Conservation (phyloP, 2,797 vertebrate genomes). For the Crypturellus tataupa region DNA sequence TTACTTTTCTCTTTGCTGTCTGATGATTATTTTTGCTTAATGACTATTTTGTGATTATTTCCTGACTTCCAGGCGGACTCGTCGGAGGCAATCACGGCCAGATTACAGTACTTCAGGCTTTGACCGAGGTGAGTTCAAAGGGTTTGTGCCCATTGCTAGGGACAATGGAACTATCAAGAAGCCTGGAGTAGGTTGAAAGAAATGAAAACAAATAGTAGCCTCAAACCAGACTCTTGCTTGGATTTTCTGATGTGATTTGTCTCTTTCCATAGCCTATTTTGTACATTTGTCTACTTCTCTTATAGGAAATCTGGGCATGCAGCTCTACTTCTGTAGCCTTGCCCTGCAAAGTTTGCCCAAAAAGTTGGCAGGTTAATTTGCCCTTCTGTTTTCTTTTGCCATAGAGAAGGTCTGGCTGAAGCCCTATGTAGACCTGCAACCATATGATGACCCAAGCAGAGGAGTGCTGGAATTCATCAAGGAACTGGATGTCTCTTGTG, state of each 20-base stretch:
- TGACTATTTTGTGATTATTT: background rate
- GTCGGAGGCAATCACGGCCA: constrained; percentile 27
- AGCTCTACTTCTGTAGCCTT: background rate
- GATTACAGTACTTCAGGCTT: constrained; percentile 62
- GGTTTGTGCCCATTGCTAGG: background rate
- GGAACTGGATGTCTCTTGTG: constrained; percentile 76
- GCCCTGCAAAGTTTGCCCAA: background rate
- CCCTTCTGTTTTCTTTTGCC: background rate
- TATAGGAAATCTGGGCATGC: background rate
- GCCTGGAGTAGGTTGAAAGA: background rate
- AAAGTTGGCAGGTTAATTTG: background rate
- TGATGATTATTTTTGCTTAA: background rate
- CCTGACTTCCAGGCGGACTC: constrained; percentile 28
- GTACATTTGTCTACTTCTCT: background rate
- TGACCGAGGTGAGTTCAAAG: constrained; percentile 64
- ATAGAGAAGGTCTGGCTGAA: constrained; percentile 84
- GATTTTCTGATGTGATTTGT: background rate
- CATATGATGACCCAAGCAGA: constrained; percentile 83
- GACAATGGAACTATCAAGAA: background rate
- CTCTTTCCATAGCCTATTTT: background rate
- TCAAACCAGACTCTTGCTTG: background rate
- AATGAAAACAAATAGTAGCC: background rate
- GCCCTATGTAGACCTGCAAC: constrained; percentile 83
- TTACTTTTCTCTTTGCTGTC: background rate
- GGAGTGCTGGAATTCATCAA: constrained; percentile 82